Evolutionary conservation across 2,888 invertebrate genomes (phyloP), one percentile per base, ranked within the genome.

Genomic region (Leucania comma): DNA sequence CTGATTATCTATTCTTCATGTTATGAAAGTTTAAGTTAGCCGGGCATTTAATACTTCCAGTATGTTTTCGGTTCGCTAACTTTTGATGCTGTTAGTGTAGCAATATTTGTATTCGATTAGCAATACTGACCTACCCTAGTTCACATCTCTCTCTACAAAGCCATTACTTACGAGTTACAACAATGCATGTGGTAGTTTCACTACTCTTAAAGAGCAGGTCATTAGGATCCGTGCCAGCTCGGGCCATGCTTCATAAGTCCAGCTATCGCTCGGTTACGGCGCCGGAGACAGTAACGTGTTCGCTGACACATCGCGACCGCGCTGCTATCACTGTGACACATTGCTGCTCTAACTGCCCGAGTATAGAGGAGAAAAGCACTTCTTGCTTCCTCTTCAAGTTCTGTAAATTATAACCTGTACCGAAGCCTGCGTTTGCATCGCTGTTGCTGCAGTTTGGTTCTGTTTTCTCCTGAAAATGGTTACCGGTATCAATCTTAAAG

Each of bases 171-270:
- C 32, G 12, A 42, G 42, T 51, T 1, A 24, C 51, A 53, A 38
- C 68, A 56, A 20, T n/a, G 53, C 57, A 54, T 26, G 62, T 53
- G 12, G 54, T 54, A 26, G 50, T 17, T 9, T 26, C 26, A 12
- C 26, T 61, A 5, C 20, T 54, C 14, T 35, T 62, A 63, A 59
- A 73, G 68, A 60, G 20, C 9, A 20, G 56, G 80, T 73, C 68
- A 84, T 82, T 82, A 82, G 82, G 82, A 79, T 29, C 48, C 14
- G 61, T 69, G 82, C 82, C 82, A 82, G 84, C 67, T 5, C 26
- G 22, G 53, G 46, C 68, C 48, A 70, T 78, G 35, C 68, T 12
- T 76, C 84, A 79, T 67, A 67, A 61, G 71, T 68, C 35, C 60
- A 32, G 22, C 78, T 81, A 75, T 84, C 68, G 67, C 24, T 12